A percentile compares a stretch with the other conserved stretches of the same genome.
Evolutionary conservation across 2,888 invertebrate species (phyloP).

Genomic region (Drosophila silvestris): DNA sequence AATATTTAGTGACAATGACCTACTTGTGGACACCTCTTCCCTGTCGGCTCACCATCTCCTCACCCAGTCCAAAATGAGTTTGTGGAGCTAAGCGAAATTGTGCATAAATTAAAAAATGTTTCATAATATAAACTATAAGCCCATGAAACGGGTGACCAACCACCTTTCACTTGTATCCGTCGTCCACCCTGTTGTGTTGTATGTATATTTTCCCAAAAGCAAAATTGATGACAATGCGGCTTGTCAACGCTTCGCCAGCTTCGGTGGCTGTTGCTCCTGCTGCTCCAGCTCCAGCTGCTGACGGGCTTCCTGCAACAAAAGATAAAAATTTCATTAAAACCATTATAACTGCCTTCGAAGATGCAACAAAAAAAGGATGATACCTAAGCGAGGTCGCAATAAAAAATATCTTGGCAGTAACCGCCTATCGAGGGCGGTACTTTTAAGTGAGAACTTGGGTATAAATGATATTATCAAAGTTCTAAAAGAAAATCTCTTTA

Average conservation of each 20-base stretch:
- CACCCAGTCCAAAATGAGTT: background rate
- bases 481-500: background rate
- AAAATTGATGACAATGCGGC: slow-evolving; percentile 79
- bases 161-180: slow-evolving; percentile 43
- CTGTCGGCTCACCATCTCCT: background rate
- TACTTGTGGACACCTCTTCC: slow-evolving; percentile 42
- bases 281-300: slow-evolving; percentile 20
- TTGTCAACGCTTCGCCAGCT: slow-evolving; percentile 72
- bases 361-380: slow-evolving; percentile 38
- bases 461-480: background rate
- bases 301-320: slow-evolving; percentile 69
- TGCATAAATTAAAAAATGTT: slow-evolving; percentile 70
- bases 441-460: background rate
- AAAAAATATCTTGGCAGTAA: slow-evolving; percentile 29
- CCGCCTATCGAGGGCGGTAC: slow-evolving; percentile 35
- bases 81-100: slow-evolving; percentile 55
- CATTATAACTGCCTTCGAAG: slow-evolving; percentile 68
- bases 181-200: slow-evolving; percentile 3
- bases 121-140: slow-evolving; percentile 68
- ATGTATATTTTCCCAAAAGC: slow-evolving; percentile 54
- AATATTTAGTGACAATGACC: slow-evolving; percentile 75
- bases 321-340: slow-evolving; percentile 81
- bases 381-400: slow-evolving; percentile 24
- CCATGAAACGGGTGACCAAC: slow-evolving; percentile 58
- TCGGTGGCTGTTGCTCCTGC: slow-evolving; percentile 26